Evolutionary conservation across 2,113 vertebrate genomes (phyloP).

Genomic region (Hemiscyllium ocellatum): DNA sequence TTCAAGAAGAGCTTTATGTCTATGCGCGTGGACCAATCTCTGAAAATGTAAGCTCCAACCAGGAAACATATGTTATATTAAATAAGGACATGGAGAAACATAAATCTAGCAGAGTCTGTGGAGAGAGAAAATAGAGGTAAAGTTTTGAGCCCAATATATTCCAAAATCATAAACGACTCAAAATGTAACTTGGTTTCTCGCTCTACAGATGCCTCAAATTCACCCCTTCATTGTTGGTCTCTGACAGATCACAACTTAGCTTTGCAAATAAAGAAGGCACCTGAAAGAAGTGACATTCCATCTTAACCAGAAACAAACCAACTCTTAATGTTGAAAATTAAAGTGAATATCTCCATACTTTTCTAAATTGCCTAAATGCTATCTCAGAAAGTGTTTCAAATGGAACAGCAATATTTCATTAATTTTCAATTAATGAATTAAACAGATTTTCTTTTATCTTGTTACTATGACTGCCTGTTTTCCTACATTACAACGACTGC

Average conservation of each 20-base stretch:
- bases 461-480: neutral
- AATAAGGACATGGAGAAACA: too few relatives aligned
- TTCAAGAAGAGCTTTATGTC: neutral
- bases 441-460: neutral
- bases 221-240: neutral
- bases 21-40: neutral
- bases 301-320: neutral
- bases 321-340: neutral
- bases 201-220: neutral
- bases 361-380: neutral
- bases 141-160: too few relatives aligned
- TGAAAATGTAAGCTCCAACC: neutral
- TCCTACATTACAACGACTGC: neutral
- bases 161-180: too few relatives aligned
- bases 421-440: neutral
- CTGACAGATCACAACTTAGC: neutral
- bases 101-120: too few relatives aligned
- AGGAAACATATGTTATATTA: neutral
- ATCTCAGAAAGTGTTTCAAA: neutral
- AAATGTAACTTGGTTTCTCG: too few relatives aligned
- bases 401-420: neutral
- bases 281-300: neutral
- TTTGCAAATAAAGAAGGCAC: neutral
- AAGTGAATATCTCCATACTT: neutral
- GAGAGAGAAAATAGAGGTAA: too few relatives aligned